Conservation (phyloP, 2,888 invertebrate genomes). For the Kryphioiulus occultus region DNA sequence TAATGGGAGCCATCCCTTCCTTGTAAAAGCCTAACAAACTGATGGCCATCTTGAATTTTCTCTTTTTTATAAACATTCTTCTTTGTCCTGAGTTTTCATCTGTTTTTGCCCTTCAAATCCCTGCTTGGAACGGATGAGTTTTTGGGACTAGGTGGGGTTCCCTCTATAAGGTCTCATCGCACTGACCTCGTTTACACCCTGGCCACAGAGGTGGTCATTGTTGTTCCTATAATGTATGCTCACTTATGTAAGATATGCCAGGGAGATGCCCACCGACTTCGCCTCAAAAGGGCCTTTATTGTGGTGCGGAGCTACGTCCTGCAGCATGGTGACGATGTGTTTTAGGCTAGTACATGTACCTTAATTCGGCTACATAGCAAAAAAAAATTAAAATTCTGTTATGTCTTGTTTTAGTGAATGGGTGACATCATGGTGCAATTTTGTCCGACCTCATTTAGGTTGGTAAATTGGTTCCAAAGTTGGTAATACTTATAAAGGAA, state of each 20-base stretch:
- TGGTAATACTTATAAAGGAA: too few relatives aligned
- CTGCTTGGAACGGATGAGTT: not conserved
- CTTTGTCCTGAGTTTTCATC: slow-evolving; percentile 28
- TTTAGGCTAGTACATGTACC: not conserved
- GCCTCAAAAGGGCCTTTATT: not conserved
- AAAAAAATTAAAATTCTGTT: too few relatives aligned
- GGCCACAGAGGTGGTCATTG: slow-evolving; percentile 30
- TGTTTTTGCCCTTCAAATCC: slow-evolving; percentile 37
- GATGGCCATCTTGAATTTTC: slow-evolving; percentile 35
- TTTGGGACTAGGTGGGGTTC: slow-evolving; percentile 17
- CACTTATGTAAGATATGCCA: not conserved
- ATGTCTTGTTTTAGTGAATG: too few relatives aligned
- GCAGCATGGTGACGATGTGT: not conserved
- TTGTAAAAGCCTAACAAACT: slow-evolving; percentile 40
- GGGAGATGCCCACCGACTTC: not conserved
- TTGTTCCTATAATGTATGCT: not conserved
- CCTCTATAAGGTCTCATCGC: slow-evolving; percentile 21
- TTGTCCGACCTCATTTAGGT: too few relatives aligned
- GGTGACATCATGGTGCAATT: too few relatives aligned
- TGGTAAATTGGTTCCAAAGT: too few relatives aligned
- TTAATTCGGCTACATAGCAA: not conserved
- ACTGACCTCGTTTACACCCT: slow-evolving; percentile 38
- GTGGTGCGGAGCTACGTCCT: not conserved
- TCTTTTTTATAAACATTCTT: slow-evolving; percentile 32
- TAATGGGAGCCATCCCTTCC: slow-evolving; percentile 37